phyloP scores from a whole-genome alignment of 1,140 invertebrate genomes.

The Lasaia peninsularis region DNA sequence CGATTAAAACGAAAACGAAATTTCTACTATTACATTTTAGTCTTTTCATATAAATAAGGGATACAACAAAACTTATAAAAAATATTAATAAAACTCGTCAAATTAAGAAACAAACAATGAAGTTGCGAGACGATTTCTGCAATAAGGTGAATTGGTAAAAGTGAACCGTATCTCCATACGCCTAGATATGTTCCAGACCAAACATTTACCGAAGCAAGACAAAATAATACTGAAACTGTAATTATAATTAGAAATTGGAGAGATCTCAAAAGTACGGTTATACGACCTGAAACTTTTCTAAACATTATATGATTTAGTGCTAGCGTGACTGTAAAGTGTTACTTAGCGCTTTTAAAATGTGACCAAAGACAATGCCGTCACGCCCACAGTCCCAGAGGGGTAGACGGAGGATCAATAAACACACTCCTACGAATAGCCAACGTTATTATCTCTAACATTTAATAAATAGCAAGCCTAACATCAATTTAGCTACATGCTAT shows the following conservation, averaged over 20 bases:
- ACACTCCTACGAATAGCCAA: too few species aligned
- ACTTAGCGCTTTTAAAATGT: neutral
- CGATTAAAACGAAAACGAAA: too few species aligned
- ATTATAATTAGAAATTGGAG: neutral
- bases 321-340: neutral
- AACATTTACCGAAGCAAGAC: constrained; percentile 3
- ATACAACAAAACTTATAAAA: too few species aligned
- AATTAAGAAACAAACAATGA: too few species aligned
- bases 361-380: neutral
- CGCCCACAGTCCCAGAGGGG: too few species aligned
- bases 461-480: too few species aligned
- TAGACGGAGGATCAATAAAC: too few species aligned
- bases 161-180: neutral
- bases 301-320: neutral
- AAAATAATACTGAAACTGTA: constrained; percentile 2
- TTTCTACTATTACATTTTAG: too few species aligned
- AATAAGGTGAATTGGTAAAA: neutral
- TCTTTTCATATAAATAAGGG: too few species aligned
- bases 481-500: neutral
- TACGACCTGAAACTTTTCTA: neutral
- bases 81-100: too few species aligned
- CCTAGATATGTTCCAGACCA: neutral
- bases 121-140: too few species aligned
- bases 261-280: constrained; percentile 3
- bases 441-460: too few species aligned